Base-by-base conservation (phyloP, 2,113 vertebrate genomes). In the Leuciscus idus region DNA sequence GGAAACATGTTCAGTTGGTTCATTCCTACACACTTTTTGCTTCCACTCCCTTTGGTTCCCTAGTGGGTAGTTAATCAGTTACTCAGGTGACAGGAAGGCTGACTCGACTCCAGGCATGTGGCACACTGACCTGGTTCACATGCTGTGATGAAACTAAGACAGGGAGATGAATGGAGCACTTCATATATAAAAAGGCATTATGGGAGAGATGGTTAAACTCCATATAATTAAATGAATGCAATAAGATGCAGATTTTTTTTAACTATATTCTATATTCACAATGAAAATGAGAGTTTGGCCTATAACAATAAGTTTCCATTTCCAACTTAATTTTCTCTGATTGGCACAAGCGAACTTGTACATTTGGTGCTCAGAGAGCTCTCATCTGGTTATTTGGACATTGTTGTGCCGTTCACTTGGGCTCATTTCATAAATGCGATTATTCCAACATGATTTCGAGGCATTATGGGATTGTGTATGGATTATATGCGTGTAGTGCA, bases 101-200 rank as follows among this genome's bases (percentile, higher is more conserved):
- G 66, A 59, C 66, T 72, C 26, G 68, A 52, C 46, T 50, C 43
- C 80, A 59, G 81, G 48, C 46, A 23, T 36, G 66, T 83, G 81
- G 81, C 81, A 83, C 81, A 83, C 66, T 83, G 81, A 83, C 81
- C 81, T 83, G 66, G 13, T 59, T 82, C 46, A 82, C 62, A 82
- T 82, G 28, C 17, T 68, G 43, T 82, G 68, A 68, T 82, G 62
- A 82, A 82, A 82, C 80, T 23, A 28, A 81, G n/a, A 19, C n/a
- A 30, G n/a, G 28, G 17, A 77, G 26, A 55, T 77, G 6, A 77
- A 55, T 77, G 26, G 46, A 55, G 74, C 13, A 21, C 15, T 55
- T 10, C 8, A 11, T 43, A n/a, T n/a, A 73, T 73, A 73, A 73
- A n/a, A 72, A 43, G 23, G 10, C 33, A n/a, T 73, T n/a, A 4